A percentile compares a stretch with the other conserved stretches of the same genome.
These are phyloP conservation scores for Petrosia ficiformis DNA, from an alignment of 37 sponge, comb jelly and placozoan species.

Conservation along the genomic window DNA sequence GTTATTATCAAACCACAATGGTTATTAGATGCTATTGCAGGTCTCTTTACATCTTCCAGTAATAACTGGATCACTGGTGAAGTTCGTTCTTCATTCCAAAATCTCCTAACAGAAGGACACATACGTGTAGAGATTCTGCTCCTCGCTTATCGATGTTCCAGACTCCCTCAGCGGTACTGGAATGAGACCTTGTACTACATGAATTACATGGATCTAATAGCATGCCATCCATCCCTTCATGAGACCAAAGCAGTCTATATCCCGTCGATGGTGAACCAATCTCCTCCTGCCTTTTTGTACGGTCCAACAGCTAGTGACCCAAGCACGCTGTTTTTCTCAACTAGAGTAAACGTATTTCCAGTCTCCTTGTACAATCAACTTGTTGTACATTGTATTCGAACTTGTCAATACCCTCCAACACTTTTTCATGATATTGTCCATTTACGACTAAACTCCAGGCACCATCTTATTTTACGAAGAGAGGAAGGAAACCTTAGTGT, in stretches of 20 bases:
- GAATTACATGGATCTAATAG: slow-evolving; percentile 57
- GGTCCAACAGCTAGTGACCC: slow-evolving; percentile 24
- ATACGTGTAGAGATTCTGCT: slow-evolving; percentile 33
- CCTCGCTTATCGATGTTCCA: slow-evolving; percentile 49
- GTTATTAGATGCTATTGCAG: slow-evolving; percentile 35
- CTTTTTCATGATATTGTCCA: slow-evolving; percentile 36
- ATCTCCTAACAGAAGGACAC: slow-evolving; percentile 17
- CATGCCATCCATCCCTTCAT: slow-evolving; percentile 49
- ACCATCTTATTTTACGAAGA: slow-evolving; percentile 49
- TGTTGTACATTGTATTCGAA: slow-evolving; percentile 40
- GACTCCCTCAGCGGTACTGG: slow-evolving; percentile 41
- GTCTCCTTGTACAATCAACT: slow-evolving; percentile 55
- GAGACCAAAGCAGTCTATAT: slow-evolving; percentile 22
- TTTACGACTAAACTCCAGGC: slow-evolving; percentile 27
- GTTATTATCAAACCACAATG: slow-evolving; percentile 67
- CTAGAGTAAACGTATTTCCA: slow-evolving; percentile 11
- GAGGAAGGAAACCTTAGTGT: slow-evolving; percentile 22
- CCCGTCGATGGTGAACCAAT: slow-evolving; percentile 35
- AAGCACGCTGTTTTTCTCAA: slow-evolving; percentile 11
- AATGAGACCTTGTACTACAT: slow-evolving; percentile 52
- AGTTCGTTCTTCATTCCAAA: slow-evolving; percentile 31
- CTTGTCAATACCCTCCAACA: slow-evolving; percentile 21
- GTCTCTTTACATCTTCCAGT: slow-evolving; percentile 27
- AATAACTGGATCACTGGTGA: slow-evolving; percentile 47
- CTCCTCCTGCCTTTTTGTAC: slow-evolving; percentile 21